These are phyloP conservation scores for Dreissena polymorpha DNA, from an alignment of 1,140 invertebrate genomes.

Conservation along the genomic window DNA sequence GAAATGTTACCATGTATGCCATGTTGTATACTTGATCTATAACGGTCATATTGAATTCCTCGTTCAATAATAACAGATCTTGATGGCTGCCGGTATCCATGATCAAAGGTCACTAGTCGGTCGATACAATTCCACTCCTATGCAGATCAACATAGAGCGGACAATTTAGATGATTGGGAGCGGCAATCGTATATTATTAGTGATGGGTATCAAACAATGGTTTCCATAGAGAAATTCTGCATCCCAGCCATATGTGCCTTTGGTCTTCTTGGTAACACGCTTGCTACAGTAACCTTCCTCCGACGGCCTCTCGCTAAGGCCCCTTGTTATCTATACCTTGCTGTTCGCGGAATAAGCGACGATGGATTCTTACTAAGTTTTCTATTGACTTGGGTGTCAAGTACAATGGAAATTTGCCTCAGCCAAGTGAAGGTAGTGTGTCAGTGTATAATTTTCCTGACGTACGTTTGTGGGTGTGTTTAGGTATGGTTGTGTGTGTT, in stretches of 20 bases:
- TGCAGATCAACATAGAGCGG: no score
- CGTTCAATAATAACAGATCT: no score
- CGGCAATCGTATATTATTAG: no score
- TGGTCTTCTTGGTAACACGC: constrained; percentile 24
- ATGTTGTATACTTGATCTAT: no score
- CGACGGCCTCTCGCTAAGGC: constrained; percentile 13
- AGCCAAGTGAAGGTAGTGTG: constrained; percentile 42
- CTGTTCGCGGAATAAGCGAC: constrained; percentile 24
- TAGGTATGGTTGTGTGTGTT: constrained; percentile 44
- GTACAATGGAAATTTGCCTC: constrained; percentile 22
- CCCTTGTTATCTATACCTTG: constrained; percentile 36
- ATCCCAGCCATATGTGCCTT: constrained; percentile 36
- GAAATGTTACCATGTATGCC: no score
- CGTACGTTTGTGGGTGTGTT: constrained; percentile 38
- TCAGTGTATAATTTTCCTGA: constrained; percentile 31
- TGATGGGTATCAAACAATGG: not conserved
- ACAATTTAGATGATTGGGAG: no score
- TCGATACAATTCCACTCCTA: no score
- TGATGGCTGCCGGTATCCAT: no score
- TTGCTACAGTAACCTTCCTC: constrained; percentile 34
- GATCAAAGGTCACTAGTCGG: no score
- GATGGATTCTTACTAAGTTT: constrained; percentile 38
- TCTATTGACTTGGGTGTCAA: constrained; percentile 22
- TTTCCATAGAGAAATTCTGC: constrained; percentile 34
- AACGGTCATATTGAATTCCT: no score